Evolutionary conservation across 2,888 invertebrate genomes (phyloP).

Genomic region (Thereva nobilitata): DNA sequence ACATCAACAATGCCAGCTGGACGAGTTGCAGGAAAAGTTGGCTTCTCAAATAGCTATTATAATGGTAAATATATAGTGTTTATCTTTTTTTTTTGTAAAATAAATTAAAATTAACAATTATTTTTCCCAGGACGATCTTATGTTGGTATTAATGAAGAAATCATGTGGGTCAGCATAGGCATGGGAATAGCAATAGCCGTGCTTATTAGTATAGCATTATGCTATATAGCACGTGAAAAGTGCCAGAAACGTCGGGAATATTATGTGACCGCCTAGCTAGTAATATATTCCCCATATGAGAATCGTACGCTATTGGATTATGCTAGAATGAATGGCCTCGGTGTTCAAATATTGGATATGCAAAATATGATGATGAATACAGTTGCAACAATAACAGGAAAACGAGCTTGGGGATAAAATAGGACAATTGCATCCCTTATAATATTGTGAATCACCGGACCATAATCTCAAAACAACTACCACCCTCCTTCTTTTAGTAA

Average conservation of each 20-base stretch:
- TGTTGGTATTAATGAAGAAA: conserved; percentile 84
- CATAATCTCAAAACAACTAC: no score
- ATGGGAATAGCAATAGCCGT: conserved; percentile 69
- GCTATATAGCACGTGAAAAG: conserved; percentile 80
- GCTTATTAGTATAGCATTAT: conserved; percentile 79
- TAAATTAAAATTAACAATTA: conserved; percentile 10
- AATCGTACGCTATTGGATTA: conserved; percentile 26
- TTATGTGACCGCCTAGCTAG: conserved; percentile 68
- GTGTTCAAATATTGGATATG: conserved; percentile 35
- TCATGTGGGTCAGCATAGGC: conserved; percentile 86
- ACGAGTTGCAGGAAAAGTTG: conserved; percentile 58
- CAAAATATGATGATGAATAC: conserved; percentile 35
- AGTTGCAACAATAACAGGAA: conserved; percentile 33
- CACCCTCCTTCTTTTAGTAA: no score
- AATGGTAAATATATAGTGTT: conserved; percentile 49
- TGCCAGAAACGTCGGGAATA: conserved; percentile 76
- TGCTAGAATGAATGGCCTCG: conserved; percentile 30
- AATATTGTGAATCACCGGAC: no score
- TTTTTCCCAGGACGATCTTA: conserved; percentile 72
- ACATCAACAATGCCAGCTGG: conserved; percentile 55
- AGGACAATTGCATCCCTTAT: neutral
- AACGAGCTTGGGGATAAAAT: conserved; percentile 38
- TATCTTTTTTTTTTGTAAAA: neutral
- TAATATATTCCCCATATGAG: conserved; percentile 41
- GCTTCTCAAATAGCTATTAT: conserved; percentile 57